These are phyloP conservation scores for Platalea minor DNA, from an alignment of 2,797 vertebrate genomes.

Conservation along the genomic window DNA sequence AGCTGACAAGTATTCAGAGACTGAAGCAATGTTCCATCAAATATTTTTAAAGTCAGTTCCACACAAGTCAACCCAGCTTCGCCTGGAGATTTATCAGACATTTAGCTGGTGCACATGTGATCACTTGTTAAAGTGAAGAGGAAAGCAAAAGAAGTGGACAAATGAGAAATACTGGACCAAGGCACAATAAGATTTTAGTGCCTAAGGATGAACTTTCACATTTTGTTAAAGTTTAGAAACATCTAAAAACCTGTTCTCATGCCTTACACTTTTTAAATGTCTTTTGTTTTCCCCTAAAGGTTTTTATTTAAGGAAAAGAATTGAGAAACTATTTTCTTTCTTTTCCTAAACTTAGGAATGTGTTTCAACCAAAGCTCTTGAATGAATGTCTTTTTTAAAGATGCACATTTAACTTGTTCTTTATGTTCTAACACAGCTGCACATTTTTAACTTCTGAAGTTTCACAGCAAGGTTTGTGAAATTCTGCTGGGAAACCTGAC, in stretches of 20 bases:
- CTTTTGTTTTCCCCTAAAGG: background rate
- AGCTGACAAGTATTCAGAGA: slow-evolving; percentile 77
- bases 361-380: background rate
- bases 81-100: slow-evolving; percentile 75
- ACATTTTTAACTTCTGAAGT: background rate
- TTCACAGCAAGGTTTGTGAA: background rate
- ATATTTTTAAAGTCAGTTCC: slow-evolving; percentile 82
- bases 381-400: background rate
- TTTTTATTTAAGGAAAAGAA: background rate
- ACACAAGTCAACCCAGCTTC: slow-evolving; percentile 72
- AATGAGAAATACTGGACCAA: background rate
- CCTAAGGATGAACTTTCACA: slow-evolving; percentile 26
- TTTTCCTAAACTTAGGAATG: background rate
- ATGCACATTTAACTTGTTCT: background rate
- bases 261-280: background rate
- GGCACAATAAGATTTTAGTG: slow-evolving; percentile 29
- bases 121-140: slow-evolving; percentile 61
- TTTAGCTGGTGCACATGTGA: slow-evolving; percentile 75
- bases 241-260: background rate
- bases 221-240: slow-evolving; percentile 20
- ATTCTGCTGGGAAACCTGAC: background rate
- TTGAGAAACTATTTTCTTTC: background rate
- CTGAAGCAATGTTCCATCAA: slow-evolving; percentile 77
- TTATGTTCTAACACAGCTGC: background rate
- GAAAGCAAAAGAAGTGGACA: slow-evolving; percentile 35